Percentiles rank a stretch among this genome's conserved stretches.
phyloP scores from a whole-genome alignment of 1,140 invertebrate genomes.

The Drosophila persimilis region DNA sequence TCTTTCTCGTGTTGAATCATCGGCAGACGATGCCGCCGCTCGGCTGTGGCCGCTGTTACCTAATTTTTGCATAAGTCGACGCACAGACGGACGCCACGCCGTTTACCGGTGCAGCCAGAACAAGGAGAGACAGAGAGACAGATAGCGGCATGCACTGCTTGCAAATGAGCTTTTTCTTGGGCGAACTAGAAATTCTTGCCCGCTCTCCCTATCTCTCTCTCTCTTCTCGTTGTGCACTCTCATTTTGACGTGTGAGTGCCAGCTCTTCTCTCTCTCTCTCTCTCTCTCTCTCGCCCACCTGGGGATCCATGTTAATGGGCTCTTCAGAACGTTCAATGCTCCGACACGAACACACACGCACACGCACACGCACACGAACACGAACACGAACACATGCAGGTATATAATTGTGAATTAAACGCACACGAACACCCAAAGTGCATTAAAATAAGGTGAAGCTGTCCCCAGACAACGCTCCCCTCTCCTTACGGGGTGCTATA shows the following conservation, averaged over 20 bases:
- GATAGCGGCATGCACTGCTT: conserved; percentile 5
- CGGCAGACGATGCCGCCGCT: not conserved
- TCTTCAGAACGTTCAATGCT: conserved; percentile 72
- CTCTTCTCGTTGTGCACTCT: not conserved
- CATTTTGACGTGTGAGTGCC: not conserved
- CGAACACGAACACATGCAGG: not conserved
- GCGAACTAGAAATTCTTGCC: conserved; percentile 55
- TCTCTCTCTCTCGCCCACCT: conserved; percentile 23
- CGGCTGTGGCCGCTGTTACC: conserved; percentile 28
- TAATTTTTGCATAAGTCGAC: conserved; percentile 49
- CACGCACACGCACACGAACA: not conserved
- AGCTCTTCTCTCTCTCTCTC: not conserved
- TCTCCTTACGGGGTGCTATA: too few relatives aligned
- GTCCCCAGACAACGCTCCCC: too few relatives aligned
- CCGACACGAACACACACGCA: conserved; percentile 28
- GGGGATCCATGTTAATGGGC: conserved; percentile 61
- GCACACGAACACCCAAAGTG: conserved; percentile 4
- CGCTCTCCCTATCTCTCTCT: conserved; percentile 15
- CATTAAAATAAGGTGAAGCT: too few relatives aligned
- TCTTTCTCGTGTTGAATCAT: conserved; percentile 36
- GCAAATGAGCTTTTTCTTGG: conserved; percentile 36
- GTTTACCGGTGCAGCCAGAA: conserved; percentile 33
- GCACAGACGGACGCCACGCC: conserved; percentile 7
- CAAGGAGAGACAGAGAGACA: conserved; percentile 3
- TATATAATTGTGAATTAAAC: conserved; percentile 18